A percentile compares a stretch with the other conserved stretches of the same genome.
Conservation (phyloP, 2,113 vertebrate species). For the Macquaria ambigua region DNA sequence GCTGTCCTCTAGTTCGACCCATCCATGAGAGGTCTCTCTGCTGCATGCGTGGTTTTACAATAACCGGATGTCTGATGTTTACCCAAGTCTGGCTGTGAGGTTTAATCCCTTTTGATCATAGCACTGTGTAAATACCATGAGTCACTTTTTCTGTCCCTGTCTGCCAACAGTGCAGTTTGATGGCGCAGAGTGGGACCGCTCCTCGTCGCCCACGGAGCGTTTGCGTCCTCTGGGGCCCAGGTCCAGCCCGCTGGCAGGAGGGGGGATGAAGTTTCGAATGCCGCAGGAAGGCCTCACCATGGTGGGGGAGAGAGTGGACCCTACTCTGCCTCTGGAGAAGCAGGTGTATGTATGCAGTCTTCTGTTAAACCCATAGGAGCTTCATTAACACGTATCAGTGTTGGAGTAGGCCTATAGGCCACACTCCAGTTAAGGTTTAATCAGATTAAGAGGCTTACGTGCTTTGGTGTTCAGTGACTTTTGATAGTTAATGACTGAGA, state of each 20-base stretch:
- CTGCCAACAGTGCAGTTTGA: slow-evolving; percentile 91
- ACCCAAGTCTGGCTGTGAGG: slow-evolving; percentile 44
- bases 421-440: slow-evolving; percentile 21
- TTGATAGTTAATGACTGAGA: neutral
- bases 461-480: neutral
- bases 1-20: slow-evolving; percentile 7
- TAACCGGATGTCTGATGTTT: slow-evolving; percentile 60
- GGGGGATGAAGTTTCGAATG: slow-evolving; percentile 90
- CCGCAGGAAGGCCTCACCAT: slow-evolving; percentile 86
- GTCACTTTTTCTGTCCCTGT: slow-evolving; percentile 54
- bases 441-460: slow-evolving; percentile 32
- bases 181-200: slow-evolving; percentile 88
- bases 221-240: slow-evolving; percentile 84
- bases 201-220: slow-evolving; percentile 88
- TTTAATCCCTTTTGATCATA: slow-evolving; percentile 61
- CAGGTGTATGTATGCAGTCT: slow-evolving; percentile 91
- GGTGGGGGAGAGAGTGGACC: slow-evolving; percentile 94
- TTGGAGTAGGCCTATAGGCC: neutral
- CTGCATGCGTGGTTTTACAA: slow-evolving; percentile 21
- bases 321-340: slow-evolving; percentile 92
- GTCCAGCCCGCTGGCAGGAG: slow-evolving; percentile 86
- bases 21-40: slow-evolving; percentile 16
- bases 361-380: neutral
- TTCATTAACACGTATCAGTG: neutral
- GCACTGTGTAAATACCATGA: slow-evolving; percentile 56